Conservation (phyloP, 2,888 invertebrate species). For the Drosophila anomelani region DNA sequence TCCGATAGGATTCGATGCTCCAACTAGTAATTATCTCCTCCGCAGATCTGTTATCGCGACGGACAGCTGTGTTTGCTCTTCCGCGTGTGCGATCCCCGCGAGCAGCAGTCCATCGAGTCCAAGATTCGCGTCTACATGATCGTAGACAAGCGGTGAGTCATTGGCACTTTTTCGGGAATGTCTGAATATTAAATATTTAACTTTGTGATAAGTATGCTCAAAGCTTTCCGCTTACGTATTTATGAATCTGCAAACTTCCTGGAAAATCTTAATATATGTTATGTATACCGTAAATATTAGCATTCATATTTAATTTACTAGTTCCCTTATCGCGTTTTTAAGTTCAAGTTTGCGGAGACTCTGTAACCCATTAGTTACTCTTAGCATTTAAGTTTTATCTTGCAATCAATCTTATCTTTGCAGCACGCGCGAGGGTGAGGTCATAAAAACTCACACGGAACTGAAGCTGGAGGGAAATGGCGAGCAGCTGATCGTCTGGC, state of each 20-base stretch:
- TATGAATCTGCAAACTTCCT: neutral
- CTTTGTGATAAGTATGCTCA: neutral
- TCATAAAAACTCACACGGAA: slow-evolving; percentile 90
- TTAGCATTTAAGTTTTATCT: neutral
- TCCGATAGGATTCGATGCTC: too few relatives aligned
- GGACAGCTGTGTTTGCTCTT: slow-evolving; percentile 92
- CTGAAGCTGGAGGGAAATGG: slow-evolving; percentile 88
- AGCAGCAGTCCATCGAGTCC: slow-evolving; percentile 92
- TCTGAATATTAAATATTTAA: neutral
- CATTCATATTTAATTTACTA: neutral
- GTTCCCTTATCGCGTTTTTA: neutral
- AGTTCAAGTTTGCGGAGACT: neutral
- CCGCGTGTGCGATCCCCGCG: slow-evolving; percentile 91
- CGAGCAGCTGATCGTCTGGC: slow-evolving; percentile 91
- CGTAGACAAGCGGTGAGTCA: slow-evolving; percentile 80
- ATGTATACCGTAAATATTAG: neutral
- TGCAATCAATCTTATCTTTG: slow-evolving; percentile 1
- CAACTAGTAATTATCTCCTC: slow-evolving; percentile 1
- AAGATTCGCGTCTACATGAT: slow-evolving; percentile 88
- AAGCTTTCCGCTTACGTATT: neutral
- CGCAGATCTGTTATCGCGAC: slow-evolving; percentile 91
- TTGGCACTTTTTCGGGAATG: neutral
- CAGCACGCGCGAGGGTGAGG: slow-evolving; percentile 88
- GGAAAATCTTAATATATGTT: too few relatives aligned
- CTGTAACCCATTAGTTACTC: neutral